phyloP scores from a whole-genome alignment of 2,888 invertebrate genomes.

The Podotricha telesiphe region DNA sequence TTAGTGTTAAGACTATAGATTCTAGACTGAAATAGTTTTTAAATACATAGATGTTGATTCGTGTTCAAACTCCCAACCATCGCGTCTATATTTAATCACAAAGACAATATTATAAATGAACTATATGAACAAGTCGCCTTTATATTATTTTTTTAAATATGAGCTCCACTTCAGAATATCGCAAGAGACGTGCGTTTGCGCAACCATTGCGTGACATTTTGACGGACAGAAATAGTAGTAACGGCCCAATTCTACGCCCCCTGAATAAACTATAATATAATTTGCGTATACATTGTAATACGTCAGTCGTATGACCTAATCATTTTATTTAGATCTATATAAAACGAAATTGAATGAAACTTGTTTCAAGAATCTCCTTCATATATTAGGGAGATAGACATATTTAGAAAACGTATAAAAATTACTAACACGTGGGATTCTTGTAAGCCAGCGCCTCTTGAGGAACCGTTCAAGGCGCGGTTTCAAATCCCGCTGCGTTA shows the following conservation, averaged over 20 bases:
- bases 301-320: not conserved
- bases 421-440: too few species aligned
- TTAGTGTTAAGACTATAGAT: too few species aligned
- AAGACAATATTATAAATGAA: not conserved
- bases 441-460: too few species aligned
- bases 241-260: conserved; percentile 52
- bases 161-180: conserved; percentile 43
- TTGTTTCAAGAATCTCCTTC: too few species aligned
- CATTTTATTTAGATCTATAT: not conserved
- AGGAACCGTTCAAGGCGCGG: too few species aligned
- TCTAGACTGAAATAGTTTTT: too few species aligned
- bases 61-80: not conserved
- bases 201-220: conserved; percentile 76
- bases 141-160: conserved; percentile 33
- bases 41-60: not conserved
- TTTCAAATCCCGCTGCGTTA: too few species aligned
- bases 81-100: too few species aligned
- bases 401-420: too few species aligned
- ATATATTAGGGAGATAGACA: too few species aligned
- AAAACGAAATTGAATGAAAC: not conserved
- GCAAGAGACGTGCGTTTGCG: conserved; percentile 65
- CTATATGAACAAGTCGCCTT: conserved; percentile 11
- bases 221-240: conserved; percentile 75
- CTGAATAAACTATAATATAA: conserved; percentile 38
- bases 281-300: conserved; percentile 24